Evolutionary conservation across 1,140 invertebrate species (phyloP).

Genomic region (Acyrthosiphon pisum): DNA sequence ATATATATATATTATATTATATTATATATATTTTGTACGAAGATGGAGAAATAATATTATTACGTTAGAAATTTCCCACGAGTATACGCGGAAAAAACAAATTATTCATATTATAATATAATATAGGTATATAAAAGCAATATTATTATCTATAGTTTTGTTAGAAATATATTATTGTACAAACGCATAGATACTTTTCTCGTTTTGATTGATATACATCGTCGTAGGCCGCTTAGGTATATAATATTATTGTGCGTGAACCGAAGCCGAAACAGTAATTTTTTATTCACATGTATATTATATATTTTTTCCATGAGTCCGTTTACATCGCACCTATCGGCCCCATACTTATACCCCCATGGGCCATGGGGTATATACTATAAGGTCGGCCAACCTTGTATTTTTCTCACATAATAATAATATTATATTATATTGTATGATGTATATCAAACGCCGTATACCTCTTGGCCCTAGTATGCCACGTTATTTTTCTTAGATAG

Average conservation of each 20-base stretch:
- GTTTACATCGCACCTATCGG: background rate
- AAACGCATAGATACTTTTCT: background rate
- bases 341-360: background rate
- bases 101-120: background rate
- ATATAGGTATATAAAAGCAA: background rate
- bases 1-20: background rate
- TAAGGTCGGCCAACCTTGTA: background rate
- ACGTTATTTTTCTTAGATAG: background rate
- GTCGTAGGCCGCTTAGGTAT: background rate
- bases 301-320: background rate
- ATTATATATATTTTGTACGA: background rate
- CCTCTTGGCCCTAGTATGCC: background rate
- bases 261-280: background rate
- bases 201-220: conserved; percentile 1
- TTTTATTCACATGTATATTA: background rate
- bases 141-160: conserved; percentile 15
- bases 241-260: background rate
- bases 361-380: background rate
- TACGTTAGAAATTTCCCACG: conserved; percentile 2
- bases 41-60: background rate
- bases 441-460: background rate
- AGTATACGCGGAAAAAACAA: background rate
- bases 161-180: background rate
- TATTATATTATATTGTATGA: background rate
- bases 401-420: background rate